A percentile compares a stretch with the other conserved stretches of the same genome.
Conservation (phyloP, 2,888 invertebrate species). For the Amphiduros pacificus region DNA sequence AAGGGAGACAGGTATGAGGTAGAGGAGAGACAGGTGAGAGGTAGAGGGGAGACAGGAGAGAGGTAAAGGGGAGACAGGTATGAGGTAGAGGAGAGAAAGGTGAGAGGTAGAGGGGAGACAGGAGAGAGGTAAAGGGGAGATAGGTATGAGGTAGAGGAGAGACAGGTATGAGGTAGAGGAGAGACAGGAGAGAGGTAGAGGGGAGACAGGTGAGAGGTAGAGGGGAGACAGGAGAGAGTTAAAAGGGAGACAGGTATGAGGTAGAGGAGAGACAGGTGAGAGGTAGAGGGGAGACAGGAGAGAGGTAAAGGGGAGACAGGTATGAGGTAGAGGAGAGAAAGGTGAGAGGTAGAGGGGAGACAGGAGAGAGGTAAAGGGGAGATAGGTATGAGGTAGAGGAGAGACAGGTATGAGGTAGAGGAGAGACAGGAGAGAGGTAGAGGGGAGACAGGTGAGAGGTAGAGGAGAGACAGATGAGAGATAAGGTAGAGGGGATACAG, state of each 20-base stretch:
- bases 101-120: too few relatives aligned
- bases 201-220: background rate
- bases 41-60: background rate
- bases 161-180: background rate
- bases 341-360: background rate
- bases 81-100: background rate
- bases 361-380: background rate
- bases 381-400: background rate
- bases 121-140: too few relatives aligned
- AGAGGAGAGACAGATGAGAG: background rate
- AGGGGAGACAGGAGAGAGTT: background rate
- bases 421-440: background rate
- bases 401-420: background rate
- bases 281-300: background rate
- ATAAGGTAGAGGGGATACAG: too few relatives aligned
- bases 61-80: background rate
- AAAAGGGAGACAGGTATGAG: background rate
- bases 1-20: background rate
- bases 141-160: too few relatives aligned
- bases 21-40: background rate
- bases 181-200: background rate
- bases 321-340: too few relatives aligned
- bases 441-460: background rate
- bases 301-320: too few relatives aligned
- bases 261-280: background rate